Conservation (phyloP, 37 sponge, comb jelly and placozoan species). For the Chondrilla cf. caribensis region DNA sequence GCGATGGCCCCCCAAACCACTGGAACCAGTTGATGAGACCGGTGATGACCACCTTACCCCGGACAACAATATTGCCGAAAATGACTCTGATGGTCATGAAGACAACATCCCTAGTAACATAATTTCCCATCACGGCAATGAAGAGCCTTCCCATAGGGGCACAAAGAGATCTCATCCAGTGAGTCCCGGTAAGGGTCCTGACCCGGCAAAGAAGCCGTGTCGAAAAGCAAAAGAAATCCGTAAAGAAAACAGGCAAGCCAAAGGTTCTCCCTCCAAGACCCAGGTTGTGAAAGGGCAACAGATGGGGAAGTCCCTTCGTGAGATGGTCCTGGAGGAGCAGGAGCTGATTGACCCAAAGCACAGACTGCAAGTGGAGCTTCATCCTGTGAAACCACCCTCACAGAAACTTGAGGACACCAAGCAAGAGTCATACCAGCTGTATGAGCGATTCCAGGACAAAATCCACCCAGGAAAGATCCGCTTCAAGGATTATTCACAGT, state of each 20-base stretch:
- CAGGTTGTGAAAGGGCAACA: neutral
- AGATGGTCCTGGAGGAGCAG: constrained; percentile 30
- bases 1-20: neutral
- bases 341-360: constrained; percentile 26
- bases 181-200: constrained; percentile 49
- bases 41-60: neutral
- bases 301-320: neutral
- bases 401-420: constrained; percentile 12
- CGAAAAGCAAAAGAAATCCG: constrained; percentile 56
- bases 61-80: neutral
- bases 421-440: constrained; percentile 49
- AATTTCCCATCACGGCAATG: too few species aligned
- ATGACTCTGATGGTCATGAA: neutral
- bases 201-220: constrained; percentile 56
- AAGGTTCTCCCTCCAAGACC: neutral
- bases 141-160: neutral
- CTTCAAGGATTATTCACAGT: constrained; percentile 37
- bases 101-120: neutral
- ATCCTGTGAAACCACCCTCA: neutral
- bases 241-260: constrained; percentile 11
- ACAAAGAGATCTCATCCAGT: neutral
- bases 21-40: neutral
- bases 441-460: constrained; percentile 52
- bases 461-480: constrained; percentile 53
- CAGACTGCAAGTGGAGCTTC: constrained; percentile 40